A percentile compares a stretch with the other conserved stretches of the same genome.
phyloP scores from a whole-genome alignment of 1,140 invertebrate genomes.

The Plutomurus gul region DNA sequence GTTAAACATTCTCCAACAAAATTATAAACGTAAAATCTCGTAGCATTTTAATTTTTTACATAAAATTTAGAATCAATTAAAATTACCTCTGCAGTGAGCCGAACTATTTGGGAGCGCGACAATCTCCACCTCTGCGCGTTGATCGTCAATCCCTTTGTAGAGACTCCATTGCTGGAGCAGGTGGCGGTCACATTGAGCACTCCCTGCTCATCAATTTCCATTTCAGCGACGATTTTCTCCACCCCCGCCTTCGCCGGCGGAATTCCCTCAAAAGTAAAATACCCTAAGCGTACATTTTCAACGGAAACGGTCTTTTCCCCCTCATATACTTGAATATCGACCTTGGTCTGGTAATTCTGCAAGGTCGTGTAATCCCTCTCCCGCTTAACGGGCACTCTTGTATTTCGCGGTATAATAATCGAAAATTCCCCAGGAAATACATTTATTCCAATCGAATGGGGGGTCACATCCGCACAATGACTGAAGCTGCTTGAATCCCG shows the following conservation, averaged over 20 bases:
- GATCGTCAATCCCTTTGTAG: constrained; percentile 45
- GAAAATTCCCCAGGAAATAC: constrained; percentile 66
- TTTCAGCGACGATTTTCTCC: constrained; percentile 75
- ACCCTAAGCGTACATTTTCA: constrained; percentile 77
- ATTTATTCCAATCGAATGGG: constrained; percentile 64
- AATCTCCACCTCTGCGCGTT: constrained; percentile 45
- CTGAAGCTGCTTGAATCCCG: constrained; percentile 61
- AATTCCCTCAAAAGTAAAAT: constrained; percentile 76
- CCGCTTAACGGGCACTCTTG: constrained; percentile 63
- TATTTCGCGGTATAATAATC: constrained; percentile 66
- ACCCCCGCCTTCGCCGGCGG: constrained; percentile 79
- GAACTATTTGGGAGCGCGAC: too few relatives aligned
- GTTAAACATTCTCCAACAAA: too few relatives aligned
- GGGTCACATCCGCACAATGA: constrained; percentile 63
- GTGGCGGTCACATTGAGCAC: constrained; percentile 79
- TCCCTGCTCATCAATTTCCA: constrained; percentile 79
- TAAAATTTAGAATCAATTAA: too few relatives aligned
- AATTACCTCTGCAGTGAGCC: too few relatives aligned
- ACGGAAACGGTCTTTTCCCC: constrained; percentile 78
- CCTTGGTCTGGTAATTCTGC: constrained; percentile 70
- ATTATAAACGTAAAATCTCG: too few relatives aligned
- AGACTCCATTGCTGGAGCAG: constrained; percentile 72
- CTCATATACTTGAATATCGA: constrained; percentile 76
- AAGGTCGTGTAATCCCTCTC: constrained; percentile 63
- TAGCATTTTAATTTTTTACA: too few relatives aligned